Percentiles rank a stretch among this genome's conserved stretches.
These are phyloP conservation scores for Notamacropus eugenii DNA, from an alignment of 2,797 vertebrate species.

Conservation along the genomic window DNA sequence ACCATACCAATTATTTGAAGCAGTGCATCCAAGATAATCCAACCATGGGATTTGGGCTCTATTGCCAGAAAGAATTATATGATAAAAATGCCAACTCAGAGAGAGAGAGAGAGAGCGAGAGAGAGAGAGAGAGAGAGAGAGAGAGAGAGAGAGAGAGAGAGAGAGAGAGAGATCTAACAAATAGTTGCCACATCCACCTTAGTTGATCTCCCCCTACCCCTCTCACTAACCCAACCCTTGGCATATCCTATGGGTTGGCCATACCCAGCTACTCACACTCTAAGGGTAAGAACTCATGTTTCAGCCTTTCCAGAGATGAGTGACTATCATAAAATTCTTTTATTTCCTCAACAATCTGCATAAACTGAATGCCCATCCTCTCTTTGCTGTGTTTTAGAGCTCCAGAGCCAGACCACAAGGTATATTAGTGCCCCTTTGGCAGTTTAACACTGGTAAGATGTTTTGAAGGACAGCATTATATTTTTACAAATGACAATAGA, in stretches of 20 bases:
- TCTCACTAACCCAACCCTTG: background rate
- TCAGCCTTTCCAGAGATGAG: background rate
- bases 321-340: background rate
- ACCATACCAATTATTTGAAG: constrained; percentile 69
- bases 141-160: background rate
- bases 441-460: background rate
- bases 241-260: background rate
- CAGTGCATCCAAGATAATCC: constrained; percentile 59
- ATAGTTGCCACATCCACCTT: background rate
- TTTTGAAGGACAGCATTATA: background rate
- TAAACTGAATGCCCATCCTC: background rate
- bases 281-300: background rate
- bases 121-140: background rate
- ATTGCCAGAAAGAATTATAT: constrained; percentile 53
- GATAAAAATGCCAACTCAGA: constrained; percentile 42
- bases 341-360: background rate
- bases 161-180: background rate
- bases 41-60: constrained; percentile 52
- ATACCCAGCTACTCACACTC: background rate
- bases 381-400: background rate
- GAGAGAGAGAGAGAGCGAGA: constrained; percentile 1
- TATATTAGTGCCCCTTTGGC: background rate
- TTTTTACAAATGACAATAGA: background rate
- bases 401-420: background rate
- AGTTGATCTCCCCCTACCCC: background rate